A percentile compares a stretch with the other conserved stretches of the same genome.
Evolutionary conservation across 2,888 invertebrate species (phyloP).

Genomic region (Chironomus tentans): DNA sequence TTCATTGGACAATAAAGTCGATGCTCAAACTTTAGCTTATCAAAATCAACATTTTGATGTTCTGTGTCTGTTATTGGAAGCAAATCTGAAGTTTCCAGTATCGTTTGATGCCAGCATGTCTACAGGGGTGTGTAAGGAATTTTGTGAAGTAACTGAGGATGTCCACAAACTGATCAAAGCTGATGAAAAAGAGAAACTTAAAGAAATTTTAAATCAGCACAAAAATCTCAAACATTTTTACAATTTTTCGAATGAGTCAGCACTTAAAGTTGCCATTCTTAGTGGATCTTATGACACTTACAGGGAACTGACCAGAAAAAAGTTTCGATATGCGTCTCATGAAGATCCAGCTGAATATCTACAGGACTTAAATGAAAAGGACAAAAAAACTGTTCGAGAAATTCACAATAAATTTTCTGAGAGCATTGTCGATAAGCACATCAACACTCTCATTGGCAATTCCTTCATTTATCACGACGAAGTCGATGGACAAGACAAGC

Average conservation of each 20-base stretch:
- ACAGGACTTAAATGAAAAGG: background rate
- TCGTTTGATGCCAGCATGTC: too few species aligned
- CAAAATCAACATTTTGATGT: too few species aligned
- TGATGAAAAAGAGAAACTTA: background rate
- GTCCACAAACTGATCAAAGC: background rate
- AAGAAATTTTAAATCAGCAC: background rate
- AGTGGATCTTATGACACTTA: background rate
- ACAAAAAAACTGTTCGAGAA: background rate
- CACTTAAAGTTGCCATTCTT: background rate
- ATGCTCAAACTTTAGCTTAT: too few species aligned
- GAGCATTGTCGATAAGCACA: background rate
- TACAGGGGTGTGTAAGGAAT: too few species aligned
- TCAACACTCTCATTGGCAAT: background rate
- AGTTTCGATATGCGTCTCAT: background rate
- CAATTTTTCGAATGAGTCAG: background rate
- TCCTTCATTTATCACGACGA: background rate
- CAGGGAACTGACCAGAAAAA: background rate
- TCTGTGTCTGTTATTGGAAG: too few species aligned
- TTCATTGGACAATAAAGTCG: too few species aligned
- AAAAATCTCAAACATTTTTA: background rate
- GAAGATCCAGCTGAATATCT: background rate
- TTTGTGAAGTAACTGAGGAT: too few species aligned
- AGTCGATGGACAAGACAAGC: background rate
- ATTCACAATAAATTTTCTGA: background rate
- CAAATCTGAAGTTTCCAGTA: too few species aligned